Evolutionary conservation across 2,113 vertebrate genomes (phyloP), one percentile per base, ranked within the genome.

Genomic region (Eulemur rufifrons): DNA sequence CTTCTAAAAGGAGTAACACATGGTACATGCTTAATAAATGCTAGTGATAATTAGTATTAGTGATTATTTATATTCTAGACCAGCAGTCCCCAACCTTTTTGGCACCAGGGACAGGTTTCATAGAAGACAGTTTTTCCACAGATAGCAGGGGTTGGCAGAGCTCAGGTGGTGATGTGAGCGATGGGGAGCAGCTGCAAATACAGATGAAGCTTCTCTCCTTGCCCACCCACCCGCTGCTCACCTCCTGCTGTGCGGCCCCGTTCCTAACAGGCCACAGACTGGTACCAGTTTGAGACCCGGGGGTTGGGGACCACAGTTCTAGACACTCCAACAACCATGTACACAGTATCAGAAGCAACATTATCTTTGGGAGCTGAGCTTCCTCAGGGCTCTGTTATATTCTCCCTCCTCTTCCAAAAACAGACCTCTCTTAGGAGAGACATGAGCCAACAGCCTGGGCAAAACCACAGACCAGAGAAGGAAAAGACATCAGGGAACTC

Each of bases 391-490:
- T 39, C n/a, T 34, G 45, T 42, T 56, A n/a, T 64, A 73, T 37
- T 52, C 69, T 68, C 69, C 17, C 5, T 93, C 56, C 80, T 54
- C 42, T 69, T 89, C 69, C 25, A 54, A 93, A 25, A 73, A 88
- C 3, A 94, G 52, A 92, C 45, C 87, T 63, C 25, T 84, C 76
- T 80, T 29, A 84, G 29, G 42, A 94, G 8, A 87, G 50, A 90
- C n/a, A 29, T 12, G 32, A 94, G 69, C 37, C 85, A 89, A 47
- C 23, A 39, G 12, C 47, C 91, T 61, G 59, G 52, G 76, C 39
- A 84, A 71, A 76, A 91, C 50, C 64, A 77, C 91, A 97, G n/a
- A 32, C n/a, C 61, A 78, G 54, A 91, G 59, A 85, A 86, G 59
- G 81, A 77, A 78, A 12, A 88, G 80, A 86, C 1, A 4, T 4